phyloP scores from a whole-genome alignment of 2,113 vertebrate species.

The Erythrocercus mccallii region DNA sequence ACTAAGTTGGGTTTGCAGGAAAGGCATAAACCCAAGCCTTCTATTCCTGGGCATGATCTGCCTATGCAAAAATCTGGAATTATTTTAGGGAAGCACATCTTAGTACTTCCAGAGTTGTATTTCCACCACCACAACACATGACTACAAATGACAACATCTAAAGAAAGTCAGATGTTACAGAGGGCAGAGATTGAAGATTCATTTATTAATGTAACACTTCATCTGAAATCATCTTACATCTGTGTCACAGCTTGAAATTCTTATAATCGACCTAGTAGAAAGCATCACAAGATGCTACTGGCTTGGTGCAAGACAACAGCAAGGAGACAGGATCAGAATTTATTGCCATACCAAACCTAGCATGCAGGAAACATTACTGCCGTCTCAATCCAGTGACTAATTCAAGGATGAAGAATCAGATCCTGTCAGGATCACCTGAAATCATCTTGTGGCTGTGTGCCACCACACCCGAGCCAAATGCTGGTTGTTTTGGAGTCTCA shows the following conservation, averaged over 20 bases:
- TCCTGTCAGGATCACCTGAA: not conserved
- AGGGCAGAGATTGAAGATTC: not conserved
- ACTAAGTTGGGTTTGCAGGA: not conserved
- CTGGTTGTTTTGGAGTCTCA: rapidly evolving
- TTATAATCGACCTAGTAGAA: not conserved
- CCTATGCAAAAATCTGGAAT: not conserved
- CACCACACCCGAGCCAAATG: not conserved
- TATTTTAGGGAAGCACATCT: not conserved
- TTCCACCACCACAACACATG: not conserved
- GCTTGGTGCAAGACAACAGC: not conserved
- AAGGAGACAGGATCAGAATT: not conserved
- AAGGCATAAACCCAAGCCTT: not conserved
- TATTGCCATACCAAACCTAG: not conserved
- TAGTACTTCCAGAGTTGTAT: not conserved
- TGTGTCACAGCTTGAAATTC: not conserved
- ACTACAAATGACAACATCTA: constrained; percentile 5
- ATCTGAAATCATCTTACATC: not conserved
- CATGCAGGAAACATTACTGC: not conserved
- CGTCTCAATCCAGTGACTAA: not conserved
- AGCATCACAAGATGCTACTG: not conserved
- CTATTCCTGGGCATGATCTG: not conserved
- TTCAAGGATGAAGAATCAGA: not conserved
- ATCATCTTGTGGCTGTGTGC: not conserved
- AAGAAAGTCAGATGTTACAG: not conserved
- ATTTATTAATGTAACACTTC: not conserved